Conservation (phyloP, 2,888 invertebrate species). For the Cephalotes varians region DNA sequence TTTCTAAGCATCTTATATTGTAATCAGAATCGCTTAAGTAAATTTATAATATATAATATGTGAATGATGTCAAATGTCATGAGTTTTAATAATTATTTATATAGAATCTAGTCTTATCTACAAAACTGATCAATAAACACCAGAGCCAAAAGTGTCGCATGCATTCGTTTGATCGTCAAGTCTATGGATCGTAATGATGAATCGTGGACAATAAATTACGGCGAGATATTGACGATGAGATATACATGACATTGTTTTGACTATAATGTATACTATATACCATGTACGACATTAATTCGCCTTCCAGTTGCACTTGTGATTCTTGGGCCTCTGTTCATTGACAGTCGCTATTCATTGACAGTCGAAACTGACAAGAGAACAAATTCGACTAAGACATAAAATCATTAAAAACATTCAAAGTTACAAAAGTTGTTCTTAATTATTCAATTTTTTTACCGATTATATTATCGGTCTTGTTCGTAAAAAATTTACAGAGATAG, state of each 20-base stretch:
- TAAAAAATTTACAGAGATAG: not conserved
- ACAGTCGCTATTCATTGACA: not conserved
- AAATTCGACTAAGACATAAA: not conserved
- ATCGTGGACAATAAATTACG: slow-evolving; percentile 68
- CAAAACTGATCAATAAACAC: not conserved
- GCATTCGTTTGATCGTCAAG: slow-evolving; percentile 70
- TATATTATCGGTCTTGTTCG: not conserved
- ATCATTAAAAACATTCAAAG: not conserved
- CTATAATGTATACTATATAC: slow-evolving; percentile 57
- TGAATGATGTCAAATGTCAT: not conserved
- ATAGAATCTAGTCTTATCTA: not conserved
- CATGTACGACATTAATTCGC: slow-evolving; percentile 39
- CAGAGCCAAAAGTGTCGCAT: slow-evolving; percentile 40
- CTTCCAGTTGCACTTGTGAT: not conserved
- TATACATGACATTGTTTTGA: slow-evolving; percentile 55
- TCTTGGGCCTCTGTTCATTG: slow-evolving; percentile 5
- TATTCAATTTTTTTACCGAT: not conserved
- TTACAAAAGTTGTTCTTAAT: not conserved
- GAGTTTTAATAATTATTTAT: not conserved
- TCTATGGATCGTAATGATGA: slow-evolving; percentile 58
- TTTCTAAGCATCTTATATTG: not conserved
- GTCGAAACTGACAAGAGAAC: no score
- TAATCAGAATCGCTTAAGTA: not conserved
- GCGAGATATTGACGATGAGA: slow-evolving; percentile 52
- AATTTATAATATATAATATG: not conserved